Conservation (phyloP, 2,113 vertebrate species). For the Turnix velox region DNA sequence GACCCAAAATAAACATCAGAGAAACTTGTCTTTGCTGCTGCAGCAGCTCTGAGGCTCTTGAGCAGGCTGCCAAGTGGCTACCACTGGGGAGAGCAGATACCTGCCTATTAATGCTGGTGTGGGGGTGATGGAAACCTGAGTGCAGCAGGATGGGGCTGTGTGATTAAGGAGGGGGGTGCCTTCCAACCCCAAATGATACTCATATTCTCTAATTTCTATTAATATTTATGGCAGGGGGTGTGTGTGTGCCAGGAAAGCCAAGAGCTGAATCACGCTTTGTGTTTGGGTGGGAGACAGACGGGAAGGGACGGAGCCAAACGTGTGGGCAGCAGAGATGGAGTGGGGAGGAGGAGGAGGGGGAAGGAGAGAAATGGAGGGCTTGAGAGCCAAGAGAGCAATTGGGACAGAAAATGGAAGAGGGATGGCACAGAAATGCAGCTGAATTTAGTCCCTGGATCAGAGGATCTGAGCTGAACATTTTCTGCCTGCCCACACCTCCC, state of each 20-base stretch:
- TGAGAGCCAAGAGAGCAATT: neutral
- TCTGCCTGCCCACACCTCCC: neutral
- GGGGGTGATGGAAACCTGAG: slow-evolving; percentile 5
- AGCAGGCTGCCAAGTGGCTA: neutral
- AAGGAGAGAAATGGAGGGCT: neutral
- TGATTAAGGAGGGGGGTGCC: slow-evolving; percentile 10
- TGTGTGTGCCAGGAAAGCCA: slow-evolving; percentile 10
- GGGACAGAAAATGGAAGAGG: neutral
- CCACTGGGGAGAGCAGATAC: neutral
- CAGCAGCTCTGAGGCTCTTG: neutral
- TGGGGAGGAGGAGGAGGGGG: slow-evolving; percentile 16
- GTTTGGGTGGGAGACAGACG: slow-evolving; percentile 64
- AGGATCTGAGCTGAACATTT: neutral
- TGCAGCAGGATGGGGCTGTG: neutral
- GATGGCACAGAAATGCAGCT: accelerated
- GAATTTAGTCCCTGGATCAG: neutral
- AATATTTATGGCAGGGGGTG: slow-evolving; percentile 51
- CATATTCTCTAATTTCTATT: slow-evolving; percentile 49
- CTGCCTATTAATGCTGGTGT: neutral
- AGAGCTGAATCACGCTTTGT: slow-evolving; percentile 49
- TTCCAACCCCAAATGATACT: slow-evolving; percentile 19
- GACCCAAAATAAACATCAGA: slow-evolving; percentile 3
- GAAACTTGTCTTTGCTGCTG: neutral
- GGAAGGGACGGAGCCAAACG: slow-evolving; percentile 53
- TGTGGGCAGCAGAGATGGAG: slow-evolving; percentile 26